These are phyloP conservation scores for Orchesella cincta DNA, from an alignment of 1,140 invertebrate genomes.

Conservation along the genomic window DNA sequence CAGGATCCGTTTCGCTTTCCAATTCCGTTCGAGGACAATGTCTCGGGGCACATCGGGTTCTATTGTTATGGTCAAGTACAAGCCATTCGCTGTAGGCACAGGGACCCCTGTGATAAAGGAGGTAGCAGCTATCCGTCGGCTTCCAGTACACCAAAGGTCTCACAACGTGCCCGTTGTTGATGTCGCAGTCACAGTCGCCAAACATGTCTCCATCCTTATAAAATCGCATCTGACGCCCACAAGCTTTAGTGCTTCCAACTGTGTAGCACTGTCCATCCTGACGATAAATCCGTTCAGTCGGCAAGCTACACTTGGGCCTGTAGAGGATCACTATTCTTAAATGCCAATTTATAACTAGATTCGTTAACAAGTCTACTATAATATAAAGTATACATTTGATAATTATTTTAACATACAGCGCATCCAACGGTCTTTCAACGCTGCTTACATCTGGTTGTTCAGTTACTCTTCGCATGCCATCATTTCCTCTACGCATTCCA, in stretches of 20 bases:
- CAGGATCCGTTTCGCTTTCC: neutral
- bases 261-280: slow-evolving; percentile 6
- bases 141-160: neutral
- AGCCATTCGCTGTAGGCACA: slow-evolving; percentile 9
- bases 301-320: neutral
- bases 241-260: neutral
- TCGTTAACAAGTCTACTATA: neutral
- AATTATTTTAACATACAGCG: neutral
- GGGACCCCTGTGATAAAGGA: neutral
- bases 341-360: neutral
- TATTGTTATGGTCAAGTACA: neutral
- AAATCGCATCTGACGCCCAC: neutral
- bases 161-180: neutral
- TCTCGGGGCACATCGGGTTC: neutral
- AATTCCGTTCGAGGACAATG: neutral
- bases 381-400: neutral
- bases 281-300: neutral
- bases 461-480: too few relatives aligned
- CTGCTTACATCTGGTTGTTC: neutral
- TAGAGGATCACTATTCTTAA: neutral
- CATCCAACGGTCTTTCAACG: neutral
- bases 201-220: neutral
- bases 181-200: neutral
- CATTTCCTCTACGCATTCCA: too few relatives aligned
- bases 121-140: neutral